Evolutionary conservation across 53 echinoderm and acorn worm genomes (phyloP).

Genomic region (Actinopyga echinites): DNA sequence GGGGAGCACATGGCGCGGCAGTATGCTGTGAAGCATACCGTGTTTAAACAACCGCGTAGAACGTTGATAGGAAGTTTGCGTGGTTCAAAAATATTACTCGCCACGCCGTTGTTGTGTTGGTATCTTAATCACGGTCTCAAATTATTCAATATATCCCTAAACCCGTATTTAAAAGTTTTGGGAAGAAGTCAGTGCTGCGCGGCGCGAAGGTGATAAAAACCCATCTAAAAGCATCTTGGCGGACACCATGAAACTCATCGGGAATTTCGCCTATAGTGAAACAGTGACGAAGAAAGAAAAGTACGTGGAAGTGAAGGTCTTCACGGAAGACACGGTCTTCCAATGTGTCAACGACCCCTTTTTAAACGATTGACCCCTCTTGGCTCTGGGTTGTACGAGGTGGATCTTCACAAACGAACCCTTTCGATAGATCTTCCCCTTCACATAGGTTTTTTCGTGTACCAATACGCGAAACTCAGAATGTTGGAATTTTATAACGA

Average conservation of each 20-base stretch:
- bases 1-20: conserved; percentile 56
- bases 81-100: conserved; percentile 47
- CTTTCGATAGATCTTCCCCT: conserved; percentile 42
- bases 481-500: conserved; percentile 57
- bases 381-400: too few relatives aligned
- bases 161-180: conserved; percentile 50
- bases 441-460: conserved; percentile 66
- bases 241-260: too few relatives aligned
- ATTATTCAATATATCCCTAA: conserved; percentile 39
- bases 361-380: too few relatives aligned
- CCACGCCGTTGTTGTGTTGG: conserved; percentile 50
- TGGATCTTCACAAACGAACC: too few relatives aligned
- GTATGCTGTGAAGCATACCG: not conserved
- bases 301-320: conserved; percentile 11
- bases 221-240: conserved; percentile 50
- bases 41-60: conserved; percentile 44
- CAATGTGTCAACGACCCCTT: conserved; percentile 1
- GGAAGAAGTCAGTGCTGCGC: conserved; percentile 48
- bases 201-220: conserved; percentile 49
- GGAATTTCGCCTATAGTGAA: conserved; percentile 54
- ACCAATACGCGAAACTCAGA: conserved; percentile 62
- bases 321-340: not conserved
- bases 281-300: conserved; percentile 43
- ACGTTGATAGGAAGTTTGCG: conserved; percentile 56
- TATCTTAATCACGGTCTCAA: conserved; percentile 52